A percentile compares a stretch with the other conserved stretches of the same genome.
Evolutionary conservation across 1,140 invertebrate species (phyloP).

Genomic region (Drosophila obscura): DNA sequence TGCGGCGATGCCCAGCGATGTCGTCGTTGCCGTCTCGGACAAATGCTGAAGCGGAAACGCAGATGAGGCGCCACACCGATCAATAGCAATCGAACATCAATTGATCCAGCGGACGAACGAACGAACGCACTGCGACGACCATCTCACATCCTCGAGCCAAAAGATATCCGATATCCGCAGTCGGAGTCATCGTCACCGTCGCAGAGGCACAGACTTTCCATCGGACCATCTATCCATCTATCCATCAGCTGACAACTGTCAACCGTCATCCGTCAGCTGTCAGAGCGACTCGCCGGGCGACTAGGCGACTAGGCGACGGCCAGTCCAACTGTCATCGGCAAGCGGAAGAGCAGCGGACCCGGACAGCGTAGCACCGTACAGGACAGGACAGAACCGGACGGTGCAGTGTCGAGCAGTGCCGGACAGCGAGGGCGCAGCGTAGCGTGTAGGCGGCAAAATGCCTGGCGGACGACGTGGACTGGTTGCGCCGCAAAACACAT

Average conservation of each 20-base stretch:
- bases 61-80: not conserved
- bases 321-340: not conserved
- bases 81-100: conserved; percentile 8
- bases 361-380: conserved; percentile 1
- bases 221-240: conserved; percentile 42
- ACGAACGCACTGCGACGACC: not conserved
- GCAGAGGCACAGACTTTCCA: not conserved
- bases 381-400: conserved; percentile 1
- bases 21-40: conserved; percentile 7
- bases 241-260: conserved; percentile 51
- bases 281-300: conserved; percentile 11
- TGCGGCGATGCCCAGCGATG: conserved; percentile 35
- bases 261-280: conserved; percentile 30
- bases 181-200: too few relatives aligned
- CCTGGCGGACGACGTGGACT: conserved; percentile 97
- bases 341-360: conserved; percentile 1
- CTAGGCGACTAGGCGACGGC: not conserved
- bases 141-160: too few relatives aligned
- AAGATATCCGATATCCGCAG: too few relatives aligned
- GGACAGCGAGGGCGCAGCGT: conserved; percentile 48
- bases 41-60: conserved; percentile 18
- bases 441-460: conserved; percentile 87
- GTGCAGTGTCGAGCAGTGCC: conserved; percentile 5
- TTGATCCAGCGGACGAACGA: conserved; percentile 11
- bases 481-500: conserved; percentile 99